A percentile compares a stretch with the other conserved stretches of the same genome.
phyloP scores from a whole-genome alignment of 2,113 vertebrate species.

The Irena cyanogastra region DNA sequence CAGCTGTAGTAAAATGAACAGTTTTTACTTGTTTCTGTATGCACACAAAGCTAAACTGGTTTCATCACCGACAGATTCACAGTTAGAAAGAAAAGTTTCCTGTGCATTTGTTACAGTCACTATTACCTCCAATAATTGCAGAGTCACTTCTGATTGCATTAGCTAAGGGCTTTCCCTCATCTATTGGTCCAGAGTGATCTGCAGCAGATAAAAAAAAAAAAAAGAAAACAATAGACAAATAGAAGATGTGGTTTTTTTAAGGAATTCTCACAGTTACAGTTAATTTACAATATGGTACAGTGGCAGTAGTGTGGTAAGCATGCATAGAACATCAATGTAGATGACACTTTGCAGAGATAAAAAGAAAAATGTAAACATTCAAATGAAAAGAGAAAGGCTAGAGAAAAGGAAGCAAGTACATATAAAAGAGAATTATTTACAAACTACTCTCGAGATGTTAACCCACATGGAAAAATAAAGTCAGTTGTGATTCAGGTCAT shows the following conservation, averaged over 20 bases:
- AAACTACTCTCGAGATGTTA: neutral
- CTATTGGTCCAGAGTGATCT: constrained; percentile 88
- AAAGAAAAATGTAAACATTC: neutral
- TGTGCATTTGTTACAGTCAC: neutral
- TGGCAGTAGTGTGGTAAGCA: neutral
- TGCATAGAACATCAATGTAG: neutral
- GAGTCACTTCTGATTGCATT: constrained; percentile 85
- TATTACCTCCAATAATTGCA: constrained; percentile 92
- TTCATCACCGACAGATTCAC: neutral
- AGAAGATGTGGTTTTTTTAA: neutral
- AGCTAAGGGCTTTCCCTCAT: constrained; percentile 80
- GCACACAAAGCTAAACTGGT: neutral
- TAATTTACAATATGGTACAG: neutral
- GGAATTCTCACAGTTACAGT: neutral
- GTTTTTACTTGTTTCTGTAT: neutral
- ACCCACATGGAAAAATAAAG: neutral
- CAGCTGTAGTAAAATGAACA: neutral
- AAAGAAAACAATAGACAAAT: neutral
- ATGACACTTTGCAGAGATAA: neutral
- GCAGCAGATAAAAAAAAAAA: constrained; percentile 29
- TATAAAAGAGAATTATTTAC: neutral
- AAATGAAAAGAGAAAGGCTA: neutral
- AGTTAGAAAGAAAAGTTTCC: neutral
- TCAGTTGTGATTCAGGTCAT: neutral
- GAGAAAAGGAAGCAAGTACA: neutral